Evolutionary conservation across 2,113 vertebrate genomes (phyloP).

Genomic region (Mirounga angustirostris): DNA sequence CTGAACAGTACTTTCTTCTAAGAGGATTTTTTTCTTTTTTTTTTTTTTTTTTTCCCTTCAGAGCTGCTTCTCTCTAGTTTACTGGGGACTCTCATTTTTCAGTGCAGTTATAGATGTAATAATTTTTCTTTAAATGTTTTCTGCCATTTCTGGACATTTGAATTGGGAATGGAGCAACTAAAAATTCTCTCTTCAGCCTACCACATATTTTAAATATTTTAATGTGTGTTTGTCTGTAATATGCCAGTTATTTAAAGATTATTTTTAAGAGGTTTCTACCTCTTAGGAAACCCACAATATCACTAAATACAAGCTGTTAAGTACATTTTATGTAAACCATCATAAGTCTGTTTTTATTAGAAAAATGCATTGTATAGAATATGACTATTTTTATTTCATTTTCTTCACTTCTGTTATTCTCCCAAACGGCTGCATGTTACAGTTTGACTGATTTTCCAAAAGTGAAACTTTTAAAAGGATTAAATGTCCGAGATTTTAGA

Average conservation of each 20-base stretch:
- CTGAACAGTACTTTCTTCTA: neutral
- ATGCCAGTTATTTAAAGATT: neutral
- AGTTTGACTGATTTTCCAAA: neutral
- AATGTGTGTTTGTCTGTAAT: neutral
- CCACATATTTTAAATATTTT: slow-evolving; percentile 37
- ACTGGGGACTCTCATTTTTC: neutral
- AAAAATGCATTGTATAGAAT: neutral
- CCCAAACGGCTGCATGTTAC: neutral
- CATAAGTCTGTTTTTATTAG: neutral
- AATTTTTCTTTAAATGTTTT: neutral
- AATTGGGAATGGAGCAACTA: neutral
- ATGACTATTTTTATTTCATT: neutral
- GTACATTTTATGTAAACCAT: neutral
- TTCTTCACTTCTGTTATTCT: neutral
- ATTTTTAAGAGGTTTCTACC: neutral
- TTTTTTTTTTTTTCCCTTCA: neutral
- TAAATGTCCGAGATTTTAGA: neutral
- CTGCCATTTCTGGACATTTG: neutral
- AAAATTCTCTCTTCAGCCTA: neutral
- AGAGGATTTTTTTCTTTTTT: neutral
- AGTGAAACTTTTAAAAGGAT: neutral
- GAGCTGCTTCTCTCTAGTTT: neutral
- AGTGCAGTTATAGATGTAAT: neutral
- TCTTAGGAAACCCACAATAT: neutral
- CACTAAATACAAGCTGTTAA: neutral